Evolutionary conservation across 2,113 vertebrate genomes (phyloP), one percentile per base, ranked within the genome.

Genomic region (Chiloscyllium plagiosum): DNA sequence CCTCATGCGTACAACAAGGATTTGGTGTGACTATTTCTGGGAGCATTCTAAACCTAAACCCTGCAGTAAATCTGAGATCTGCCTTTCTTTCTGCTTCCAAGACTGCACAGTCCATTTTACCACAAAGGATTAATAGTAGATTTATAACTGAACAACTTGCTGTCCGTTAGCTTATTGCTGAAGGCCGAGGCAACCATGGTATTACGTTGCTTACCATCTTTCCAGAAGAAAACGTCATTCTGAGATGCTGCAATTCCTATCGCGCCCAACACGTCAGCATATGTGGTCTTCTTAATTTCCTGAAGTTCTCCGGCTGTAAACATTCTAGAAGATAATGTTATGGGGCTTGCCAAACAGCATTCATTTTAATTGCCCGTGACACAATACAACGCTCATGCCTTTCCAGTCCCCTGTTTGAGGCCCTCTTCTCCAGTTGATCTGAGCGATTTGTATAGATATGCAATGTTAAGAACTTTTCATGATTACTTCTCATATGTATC

Each of bases 161-260:
- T 1, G 0, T 13, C 26, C 4, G 13, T 90, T 13, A 52, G 42
- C 8, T 69, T 8, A 61, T 65, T 70, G 52, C 17, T 24, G 37
- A 69, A 37, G 70, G 12, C 6, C 37, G 26, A 42, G 69, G 22
- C 20, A 10, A 17, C 20, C 61, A 26, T 20, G 3, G 42, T 78
- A 6, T 17, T 26, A 66, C 0, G 29, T 29, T 86, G 12, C 95
- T 87, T 70, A 96, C 95, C 95, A 4, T 96, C 76, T 26, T 47
- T 70, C 96, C 69, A 95, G 87, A 61, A 96, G 69, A 96, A 96
- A 50, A 96, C 96, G 29, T 96, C 4, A 20, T n/a, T 42, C 72
- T 2, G n/a, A 19, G 22, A 0, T 13, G 3, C 29, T n/a, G 33
- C 37, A 65, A 0, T 70, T 29, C n/a, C 68, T 70, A 69, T 78